phyloP scores from a whole-genome alignment of 2,113 vertebrate species.

The Gulo gulo region DNA sequence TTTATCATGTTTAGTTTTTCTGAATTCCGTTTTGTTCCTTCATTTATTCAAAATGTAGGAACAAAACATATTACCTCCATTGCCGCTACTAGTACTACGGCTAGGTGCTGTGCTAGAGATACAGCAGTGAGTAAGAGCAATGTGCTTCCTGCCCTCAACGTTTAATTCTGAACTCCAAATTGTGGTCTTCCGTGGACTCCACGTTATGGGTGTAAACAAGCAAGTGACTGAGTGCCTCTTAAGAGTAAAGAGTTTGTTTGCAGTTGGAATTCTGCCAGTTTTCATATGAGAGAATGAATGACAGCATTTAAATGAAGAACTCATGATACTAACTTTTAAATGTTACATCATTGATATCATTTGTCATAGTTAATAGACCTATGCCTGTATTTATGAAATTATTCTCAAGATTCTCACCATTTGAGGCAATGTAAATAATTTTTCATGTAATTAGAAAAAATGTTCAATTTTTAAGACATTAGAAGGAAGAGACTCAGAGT shows the following conservation, averaged over 20 bases:
- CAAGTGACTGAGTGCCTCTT: neutral
- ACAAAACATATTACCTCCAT: neutral
- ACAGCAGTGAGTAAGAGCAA: neutral
- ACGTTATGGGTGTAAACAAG: neutral
- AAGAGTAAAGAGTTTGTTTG: neutral
- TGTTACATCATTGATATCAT: constrained; percentile 42
- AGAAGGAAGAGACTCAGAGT: neutral
- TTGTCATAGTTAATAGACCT: constrained; percentile 51
- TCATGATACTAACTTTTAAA: constrained; percentile 46
- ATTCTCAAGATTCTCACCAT: constrained; percentile 28
- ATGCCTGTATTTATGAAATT: constrained; percentile 53
- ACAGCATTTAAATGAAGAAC: constrained; percentile 51
- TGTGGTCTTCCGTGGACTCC: neutral
- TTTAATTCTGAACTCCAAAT: neutral
- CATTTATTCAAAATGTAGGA: neutral
- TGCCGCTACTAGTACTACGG: neutral
- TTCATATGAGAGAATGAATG: constrained; percentile 19
- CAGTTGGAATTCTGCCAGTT: neutral
- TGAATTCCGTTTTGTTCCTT: neutral
- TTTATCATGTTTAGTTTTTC: neutral
- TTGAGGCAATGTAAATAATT: neutral
- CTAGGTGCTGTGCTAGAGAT: neutral
- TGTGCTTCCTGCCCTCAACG: fast-evolving
- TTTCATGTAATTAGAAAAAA: neutral
- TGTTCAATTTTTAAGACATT: constrained; percentile 2